These are phyloP conservation scores for Hyalella azteca DNA, from an alignment of 2,888 invertebrate species.

Conservation along the genomic window DNA sequence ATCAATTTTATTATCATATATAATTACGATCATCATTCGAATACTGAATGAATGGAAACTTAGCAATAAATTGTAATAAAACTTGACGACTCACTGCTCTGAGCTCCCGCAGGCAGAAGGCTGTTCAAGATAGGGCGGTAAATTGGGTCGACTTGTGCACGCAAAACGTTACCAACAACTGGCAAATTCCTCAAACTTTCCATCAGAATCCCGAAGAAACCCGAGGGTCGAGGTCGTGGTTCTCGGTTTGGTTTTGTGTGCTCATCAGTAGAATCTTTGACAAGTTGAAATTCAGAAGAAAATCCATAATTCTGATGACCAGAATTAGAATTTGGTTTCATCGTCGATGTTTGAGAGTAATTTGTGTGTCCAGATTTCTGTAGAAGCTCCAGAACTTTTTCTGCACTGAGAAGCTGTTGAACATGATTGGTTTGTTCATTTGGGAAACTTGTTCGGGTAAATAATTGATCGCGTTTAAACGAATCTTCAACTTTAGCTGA, in stretches of 20 bases:
- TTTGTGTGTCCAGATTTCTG: not conserved
- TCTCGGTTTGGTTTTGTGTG: not conserved
- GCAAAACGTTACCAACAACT: constrained; percentile 52
- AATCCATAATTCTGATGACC: no score
- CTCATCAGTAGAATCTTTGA: not conserved
- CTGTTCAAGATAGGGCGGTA: constrained; percentile 52
- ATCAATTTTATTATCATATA: no score
- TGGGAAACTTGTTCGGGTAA: not conserved
- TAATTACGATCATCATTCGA: no score
- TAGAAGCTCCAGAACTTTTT: not conserved
- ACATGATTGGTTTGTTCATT: not conserved
- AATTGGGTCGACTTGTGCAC: constrained; percentile 53
- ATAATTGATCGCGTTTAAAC: not conserved
- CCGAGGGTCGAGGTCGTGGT: not conserved
- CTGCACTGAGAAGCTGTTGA: not conserved
- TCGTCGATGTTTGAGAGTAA: not conserved
- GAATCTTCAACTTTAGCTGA: not conserved
- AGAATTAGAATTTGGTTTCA: not conserved
- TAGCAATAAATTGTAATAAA: no score
- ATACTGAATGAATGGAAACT: no score
- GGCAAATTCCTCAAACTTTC: constrained; percentile 43
- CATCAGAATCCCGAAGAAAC: constrained; percentile 33
- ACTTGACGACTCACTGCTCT: not conserved
- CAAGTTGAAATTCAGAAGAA: no score
- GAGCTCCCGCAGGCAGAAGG: constrained; percentile 29